A percentile compares a stretch with the other conserved stretches of the same genome.
Evolutionary conservation across 2,797 vertebrate genomes (phyloP).

Genomic region (Gymnodraco acuticeps): DNA sequence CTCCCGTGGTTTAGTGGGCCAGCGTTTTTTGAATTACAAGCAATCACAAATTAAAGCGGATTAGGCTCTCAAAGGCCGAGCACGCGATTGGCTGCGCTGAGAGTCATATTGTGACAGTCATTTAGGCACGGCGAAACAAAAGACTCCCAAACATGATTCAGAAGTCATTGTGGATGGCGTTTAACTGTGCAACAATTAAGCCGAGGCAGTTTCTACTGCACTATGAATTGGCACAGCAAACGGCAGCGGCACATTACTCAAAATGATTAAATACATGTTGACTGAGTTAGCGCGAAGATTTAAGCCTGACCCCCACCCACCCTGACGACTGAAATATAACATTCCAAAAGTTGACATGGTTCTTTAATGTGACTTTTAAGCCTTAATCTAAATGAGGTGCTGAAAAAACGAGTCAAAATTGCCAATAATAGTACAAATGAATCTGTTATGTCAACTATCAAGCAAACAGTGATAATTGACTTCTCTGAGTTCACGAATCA

Average conservation of each 20-base stretch:
- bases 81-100: conserved; percentile 63
- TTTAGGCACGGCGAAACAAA: conserved; percentile 73
- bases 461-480: background rate
- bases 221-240: conserved; percentile 55
- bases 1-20: conserved; percentile 68
- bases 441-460: background rate
- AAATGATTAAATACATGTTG: conserved; percentile 49
- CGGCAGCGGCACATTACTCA: conserved; percentile 31
- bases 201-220: conserved; percentile 43
- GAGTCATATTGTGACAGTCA: conserved; percentile 71
- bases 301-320: background rate
- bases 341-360: background rate
- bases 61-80: conserved; percentile 71
- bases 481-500: background rate
- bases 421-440: too few relatives aligned
- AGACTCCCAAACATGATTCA: conserved; percentile 63
- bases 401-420: background rate
- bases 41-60: conserved; percentile 80
- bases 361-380: background rate
- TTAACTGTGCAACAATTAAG: conserved; percentile 70
- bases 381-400: background rate
- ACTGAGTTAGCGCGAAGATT: conserved; percentile 14
- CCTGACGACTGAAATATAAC: background rate
- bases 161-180: conserved; percentile 67
- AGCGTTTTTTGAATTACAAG: conserved; percentile 75